phyloP scores from a whole-genome alignment of 2,888 invertebrate species.

The Acronicta alni region DNA sequence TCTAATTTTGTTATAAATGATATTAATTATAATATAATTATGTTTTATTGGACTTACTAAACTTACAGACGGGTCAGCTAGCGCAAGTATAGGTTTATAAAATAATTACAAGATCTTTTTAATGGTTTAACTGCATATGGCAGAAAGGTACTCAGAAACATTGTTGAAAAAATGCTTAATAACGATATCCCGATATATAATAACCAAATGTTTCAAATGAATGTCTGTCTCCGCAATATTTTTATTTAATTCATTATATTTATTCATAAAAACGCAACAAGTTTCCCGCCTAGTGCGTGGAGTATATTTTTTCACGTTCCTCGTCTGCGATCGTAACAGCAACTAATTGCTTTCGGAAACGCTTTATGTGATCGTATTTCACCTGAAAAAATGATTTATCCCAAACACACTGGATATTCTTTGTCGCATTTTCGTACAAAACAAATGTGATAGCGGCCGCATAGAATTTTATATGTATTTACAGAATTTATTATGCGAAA shows the following conservation, averaged over 20 bases:
- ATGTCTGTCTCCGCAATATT: no score
- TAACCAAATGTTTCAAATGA: no score
- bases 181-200: no score
- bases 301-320: conserved; percentile 73
- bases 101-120: no score
- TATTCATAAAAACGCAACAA: conserved; percentile 27
- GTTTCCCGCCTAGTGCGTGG: conserved; percentile 56
- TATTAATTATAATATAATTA: no score
- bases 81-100: no score
- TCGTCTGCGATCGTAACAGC: conserved; percentile 83
- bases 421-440: conserved; percentile 72
- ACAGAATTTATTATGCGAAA: conserved; percentile 22
- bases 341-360: conserved; percentile 89
- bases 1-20: no score
- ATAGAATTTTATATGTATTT: conserved; percentile 31
- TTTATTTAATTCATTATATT: not conserved
- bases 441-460: conserved; percentile 49
- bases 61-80: no score
- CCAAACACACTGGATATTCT: conserved; percentile 72
- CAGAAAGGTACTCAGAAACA: no score
- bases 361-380: conserved; percentile 88
- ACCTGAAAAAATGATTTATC: conserved; percentile 87
- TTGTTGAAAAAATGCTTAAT: no score
- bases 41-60: no score
- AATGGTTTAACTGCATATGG: no score